Conservation (phyloP, 2,888 invertebrate genomes). For the Agriopis marginaria region DNA sequence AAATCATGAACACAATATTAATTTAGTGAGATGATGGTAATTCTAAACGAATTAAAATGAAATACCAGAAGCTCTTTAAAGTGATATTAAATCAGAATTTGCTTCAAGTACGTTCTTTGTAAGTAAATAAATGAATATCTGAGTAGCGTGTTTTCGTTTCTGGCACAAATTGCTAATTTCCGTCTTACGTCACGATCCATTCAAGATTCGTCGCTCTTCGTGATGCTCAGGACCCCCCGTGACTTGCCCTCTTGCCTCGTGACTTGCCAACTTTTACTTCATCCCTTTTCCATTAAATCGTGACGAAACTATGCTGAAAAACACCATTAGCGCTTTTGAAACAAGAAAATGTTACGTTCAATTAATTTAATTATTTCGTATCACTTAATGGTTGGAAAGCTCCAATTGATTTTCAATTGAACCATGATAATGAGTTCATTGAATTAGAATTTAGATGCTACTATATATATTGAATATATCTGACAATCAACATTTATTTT, state of each 20-base stretch:
- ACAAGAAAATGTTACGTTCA: conserved; percentile 6
- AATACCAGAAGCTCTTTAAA: neutral
- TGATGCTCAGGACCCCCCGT: conserved; percentile 4
- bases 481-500: conserved; percentile 42
- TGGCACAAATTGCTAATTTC: conserved; percentile 70
- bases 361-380: conserved; percentile 4
- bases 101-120: conserved; percentile 19
- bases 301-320: conserved; percentile 13
- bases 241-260: conserved; percentile 10
- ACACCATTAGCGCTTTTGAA: conserved; percentile 12
- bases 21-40: neutral
- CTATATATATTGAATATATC: conserved; percentile 35
- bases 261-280: conserved; percentile 14
- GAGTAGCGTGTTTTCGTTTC: conserved; percentile 49
- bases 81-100: neutral
- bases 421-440: neutral
- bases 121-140: conserved; percentile 40
- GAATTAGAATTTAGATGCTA: neutral
- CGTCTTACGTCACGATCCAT: conserved; percentile 58
- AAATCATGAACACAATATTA: neutral
- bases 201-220: conserved; percentile 30
- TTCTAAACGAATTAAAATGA: neutral
- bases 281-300: conserved; percentile 25
- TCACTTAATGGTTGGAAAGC: neutral
- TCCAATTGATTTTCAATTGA: neutral